Percentiles rank a stretch among this genome's conserved stretches.
phyloP scores from a whole-genome alignment of 2,113 vertebrate genomes.

The Progne subis region DNA sequence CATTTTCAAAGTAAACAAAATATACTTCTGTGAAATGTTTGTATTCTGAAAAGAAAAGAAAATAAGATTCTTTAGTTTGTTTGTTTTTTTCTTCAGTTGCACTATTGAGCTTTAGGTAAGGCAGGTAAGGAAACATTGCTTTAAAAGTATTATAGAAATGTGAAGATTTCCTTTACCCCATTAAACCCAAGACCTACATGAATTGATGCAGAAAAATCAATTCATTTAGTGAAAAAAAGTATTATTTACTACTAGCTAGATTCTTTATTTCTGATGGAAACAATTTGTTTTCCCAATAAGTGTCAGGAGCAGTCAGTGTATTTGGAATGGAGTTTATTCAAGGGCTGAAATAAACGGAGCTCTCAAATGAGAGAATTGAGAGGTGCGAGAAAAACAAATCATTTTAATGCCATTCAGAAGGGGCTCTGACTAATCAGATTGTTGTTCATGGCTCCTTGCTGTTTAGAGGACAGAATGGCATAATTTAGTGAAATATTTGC shows the following conservation, averaged over 20 bases:
- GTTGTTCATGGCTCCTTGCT: conserved; percentile 22
- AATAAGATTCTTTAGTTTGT: neutral
- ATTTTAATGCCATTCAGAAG: conserved; percentile 17
- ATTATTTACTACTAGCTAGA: neutral
- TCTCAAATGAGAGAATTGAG: neutral
- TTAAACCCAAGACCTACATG: neutral
- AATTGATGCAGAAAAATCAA: neutral
- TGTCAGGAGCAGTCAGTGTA: neutral
- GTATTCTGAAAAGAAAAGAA: neutral
- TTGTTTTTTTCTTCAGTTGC: neutral
- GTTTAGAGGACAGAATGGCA: conserved; percentile 9
- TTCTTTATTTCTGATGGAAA: conserved; percentile 29
- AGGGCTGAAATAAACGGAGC: neutral
- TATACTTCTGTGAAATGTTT: neutral
- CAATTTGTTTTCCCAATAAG: conserved; percentile 31
- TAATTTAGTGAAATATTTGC: conserved; percentile 40
- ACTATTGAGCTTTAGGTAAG: neutral
- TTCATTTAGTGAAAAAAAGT: neutral
- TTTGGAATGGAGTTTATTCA: neutral
- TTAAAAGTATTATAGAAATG: neutral
- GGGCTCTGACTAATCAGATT: conserved; percentile 16
- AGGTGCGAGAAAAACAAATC: conserved; percentile 12
- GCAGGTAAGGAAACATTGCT: neutral
- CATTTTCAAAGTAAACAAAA: neutral
- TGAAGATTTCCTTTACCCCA: neutral